Evolutionary conservation across 2,888 invertebrate species (phyloP).

Genomic region (Crocallis elinguaria): DNA sequence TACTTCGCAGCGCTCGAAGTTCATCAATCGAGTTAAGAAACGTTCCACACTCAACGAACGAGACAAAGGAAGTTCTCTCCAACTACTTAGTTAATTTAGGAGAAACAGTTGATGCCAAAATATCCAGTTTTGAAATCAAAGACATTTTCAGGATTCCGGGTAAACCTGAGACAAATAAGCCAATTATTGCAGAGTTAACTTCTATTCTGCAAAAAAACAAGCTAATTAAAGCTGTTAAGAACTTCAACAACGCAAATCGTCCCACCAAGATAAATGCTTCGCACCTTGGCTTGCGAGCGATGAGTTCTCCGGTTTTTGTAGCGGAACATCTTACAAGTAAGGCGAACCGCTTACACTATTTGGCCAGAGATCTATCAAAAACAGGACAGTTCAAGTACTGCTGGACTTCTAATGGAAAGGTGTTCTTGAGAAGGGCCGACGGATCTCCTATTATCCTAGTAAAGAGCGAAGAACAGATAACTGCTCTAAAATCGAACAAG

Average conservation of each 20-base stretch:
- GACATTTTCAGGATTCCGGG: conserved; percentile 8
- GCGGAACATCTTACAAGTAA: conserved; percentile 1
- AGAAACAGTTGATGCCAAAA: background rate
- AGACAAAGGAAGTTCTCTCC: conserved; percentile 3
- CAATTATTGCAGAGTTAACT: conserved; percentile 3
- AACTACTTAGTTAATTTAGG: background rate
- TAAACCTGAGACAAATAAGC: conserved; percentile 1
- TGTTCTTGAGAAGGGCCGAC: background rate
- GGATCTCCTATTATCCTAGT: background rate
- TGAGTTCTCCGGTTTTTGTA: background rate
- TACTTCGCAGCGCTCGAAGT: conserved; percentile 4
- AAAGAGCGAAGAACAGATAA: background rate
- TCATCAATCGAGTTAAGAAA: conserved; percentile 3
- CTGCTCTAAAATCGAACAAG: background rate
- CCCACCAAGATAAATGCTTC: background rate
- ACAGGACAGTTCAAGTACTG: background rate
- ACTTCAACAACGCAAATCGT: background rate
- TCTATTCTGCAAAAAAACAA: background rate
- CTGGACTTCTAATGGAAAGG: background rate
- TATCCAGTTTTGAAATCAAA: background rate
- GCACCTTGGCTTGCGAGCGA: background rate
- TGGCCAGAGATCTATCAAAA: background rate
- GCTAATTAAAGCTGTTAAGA: conserved; percentile 1
- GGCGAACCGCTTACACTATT: conserved; percentile 1
- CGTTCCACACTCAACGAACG: background rate